phyloP scores from a whole-genome alignment of 2,888 invertebrate genomes.

The Chloroclysta siterata region DNA sequence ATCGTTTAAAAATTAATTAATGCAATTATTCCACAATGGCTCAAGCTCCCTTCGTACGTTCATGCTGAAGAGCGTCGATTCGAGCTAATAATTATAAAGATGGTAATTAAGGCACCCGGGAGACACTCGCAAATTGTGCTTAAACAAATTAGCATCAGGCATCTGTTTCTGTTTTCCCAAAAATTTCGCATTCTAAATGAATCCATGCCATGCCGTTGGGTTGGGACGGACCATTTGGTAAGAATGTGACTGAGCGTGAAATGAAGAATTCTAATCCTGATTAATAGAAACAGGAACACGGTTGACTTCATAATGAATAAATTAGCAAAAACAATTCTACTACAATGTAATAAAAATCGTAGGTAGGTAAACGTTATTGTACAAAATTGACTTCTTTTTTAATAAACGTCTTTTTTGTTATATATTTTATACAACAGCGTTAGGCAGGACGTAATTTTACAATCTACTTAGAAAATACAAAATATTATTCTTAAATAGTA shows the following conservation, averaged over 20 bases:
- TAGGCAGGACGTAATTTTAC: too few relatives aligned
- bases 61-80: constrained; percentile 15
- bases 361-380: too few relatives aligned
- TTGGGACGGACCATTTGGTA: constrained; percentile 25
- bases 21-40: constrained; percentile 21
- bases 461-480: too few relatives aligned
- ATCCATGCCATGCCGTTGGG: constrained; percentile 10
- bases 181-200: constrained; percentile 33
- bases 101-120: constrained; percentile 35
- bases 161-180: constrained; percentile 38
- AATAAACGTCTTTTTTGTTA: too few relatives aligned
- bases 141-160: constrained; percentile 40
- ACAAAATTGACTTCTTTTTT: too few relatives aligned
- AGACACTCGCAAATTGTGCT: constrained; percentile 41
- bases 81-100: constrained; percentile 38
- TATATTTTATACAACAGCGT: too few relatives aligned
- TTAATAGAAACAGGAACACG: constrained; percentile 3
- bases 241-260: constrained; percentile 20
- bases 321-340: background rate
- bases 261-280: constrained; percentile 14
- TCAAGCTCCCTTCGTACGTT: constrained; percentile 8
- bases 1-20: constrained; percentile 15
- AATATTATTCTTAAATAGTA: too few relatives aligned
- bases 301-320: background rate
- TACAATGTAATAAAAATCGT: too few relatives aligned